Evolutionary conservation across 1,140 invertebrate species (phyloP).

Genomic region (Aphidius gifuensis): DNA sequence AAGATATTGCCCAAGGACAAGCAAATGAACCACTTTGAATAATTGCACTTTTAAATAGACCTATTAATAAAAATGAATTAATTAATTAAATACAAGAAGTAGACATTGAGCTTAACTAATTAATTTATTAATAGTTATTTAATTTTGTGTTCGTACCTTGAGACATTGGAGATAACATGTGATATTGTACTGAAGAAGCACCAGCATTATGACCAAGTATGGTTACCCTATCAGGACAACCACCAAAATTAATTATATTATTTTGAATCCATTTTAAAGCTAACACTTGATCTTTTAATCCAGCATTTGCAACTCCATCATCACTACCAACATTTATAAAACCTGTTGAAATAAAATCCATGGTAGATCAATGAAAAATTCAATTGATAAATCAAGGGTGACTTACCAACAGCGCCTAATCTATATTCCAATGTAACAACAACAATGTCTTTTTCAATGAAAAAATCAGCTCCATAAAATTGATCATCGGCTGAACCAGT

Average conservation of each 20-base stretch:
- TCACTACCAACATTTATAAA: slow-evolving; percentile 54
- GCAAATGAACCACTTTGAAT: slow-evolving; percentile 73
- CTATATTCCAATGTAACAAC: slow-evolving; percentile 69
- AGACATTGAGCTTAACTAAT: slow-evolving; percentile 17
- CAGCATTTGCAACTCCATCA: slow-evolving; percentile 59
- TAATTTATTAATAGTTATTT: slow-evolving; percentile 28
- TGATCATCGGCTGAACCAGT: slow-evolving; percentile 56
- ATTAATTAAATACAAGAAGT: slow-evolving; percentile 37
- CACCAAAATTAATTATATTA: slow-evolving; percentile 68
- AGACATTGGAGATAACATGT: slow-evolving; percentile 59
- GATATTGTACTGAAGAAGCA: slow-evolving; percentile 56
- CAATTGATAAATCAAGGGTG: background rate
- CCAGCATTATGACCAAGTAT: slow-evolving; percentile 72
- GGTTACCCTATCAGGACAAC: slow-evolving; percentile 69
- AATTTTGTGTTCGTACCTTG: slow-evolving; percentile 48
- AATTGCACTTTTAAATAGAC: slow-evolving; percentile 68
- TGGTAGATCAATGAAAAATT: background rate
- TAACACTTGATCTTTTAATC: slow-evolving; percentile 60
- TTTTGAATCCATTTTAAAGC: slow-evolving; percentile 60
- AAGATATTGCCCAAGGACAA: slow-evolving; percentile 69
- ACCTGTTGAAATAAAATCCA: slow-evolving; percentile 31
- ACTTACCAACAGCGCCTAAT: slow-evolving; percentile 61
- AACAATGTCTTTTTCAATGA: slow-evolving; percentile 64
- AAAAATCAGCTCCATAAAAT: slow-evolving; percentile 60
- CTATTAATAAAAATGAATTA: slow-evolving; percentile 48